Conservation (phyloP, 2,113 vertebrate genomes). For the Podarcis muralis region DNA sequence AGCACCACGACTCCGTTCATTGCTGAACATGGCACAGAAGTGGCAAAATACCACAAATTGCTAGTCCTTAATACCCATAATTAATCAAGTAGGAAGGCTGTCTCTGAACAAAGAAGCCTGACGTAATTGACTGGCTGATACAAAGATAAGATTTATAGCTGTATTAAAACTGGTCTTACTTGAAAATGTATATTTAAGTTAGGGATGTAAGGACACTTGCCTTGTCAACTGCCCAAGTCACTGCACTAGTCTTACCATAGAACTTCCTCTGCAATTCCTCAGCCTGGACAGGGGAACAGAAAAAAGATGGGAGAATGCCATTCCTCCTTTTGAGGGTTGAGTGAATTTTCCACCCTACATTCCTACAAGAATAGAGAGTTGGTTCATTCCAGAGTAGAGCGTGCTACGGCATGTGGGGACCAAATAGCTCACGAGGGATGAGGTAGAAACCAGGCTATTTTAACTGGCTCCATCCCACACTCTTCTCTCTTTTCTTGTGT, state of each 20-base stretch:
- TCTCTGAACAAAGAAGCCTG: conserved; percentile 15
- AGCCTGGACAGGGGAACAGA: too few relatives aligned
- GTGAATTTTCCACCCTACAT: too few relatives aligned
- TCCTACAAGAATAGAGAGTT: too few relatives aligned
- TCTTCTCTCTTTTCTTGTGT: too few relatives aligned
- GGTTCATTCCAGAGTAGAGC: too few relatives aligned
- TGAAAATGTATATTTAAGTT: conserved; percentile 37
- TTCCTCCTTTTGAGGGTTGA: too few relatives aligned
- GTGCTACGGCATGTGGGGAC: too few relatives aligned
- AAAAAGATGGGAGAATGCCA: too few relatives aligned
- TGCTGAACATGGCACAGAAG: conserved; percentile 55
- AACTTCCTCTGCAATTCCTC: too few relatives aligned
- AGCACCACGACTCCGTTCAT: conserved; percentile 48
- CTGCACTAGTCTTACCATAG: neutral
- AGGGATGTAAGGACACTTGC: neutral
- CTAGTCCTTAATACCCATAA: conserved; percentile 48
- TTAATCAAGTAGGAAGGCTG: conserved; percentile 47
- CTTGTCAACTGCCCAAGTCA: neutral
- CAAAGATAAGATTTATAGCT: conserved; percentile 44
- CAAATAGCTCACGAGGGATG: too few relatives aligned
- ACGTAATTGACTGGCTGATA: neutral
- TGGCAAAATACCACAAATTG: conserved; percentile 50
- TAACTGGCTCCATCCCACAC: too few relatives aligned
- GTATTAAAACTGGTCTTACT: conserved; percentile 39
- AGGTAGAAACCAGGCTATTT: too few relatives aligned